These are phyloP conservation scores for Elaphurus davidianus DNA, from an alignment of 2,113 vertebrate species.

Conservation along the genomic window DNA sequence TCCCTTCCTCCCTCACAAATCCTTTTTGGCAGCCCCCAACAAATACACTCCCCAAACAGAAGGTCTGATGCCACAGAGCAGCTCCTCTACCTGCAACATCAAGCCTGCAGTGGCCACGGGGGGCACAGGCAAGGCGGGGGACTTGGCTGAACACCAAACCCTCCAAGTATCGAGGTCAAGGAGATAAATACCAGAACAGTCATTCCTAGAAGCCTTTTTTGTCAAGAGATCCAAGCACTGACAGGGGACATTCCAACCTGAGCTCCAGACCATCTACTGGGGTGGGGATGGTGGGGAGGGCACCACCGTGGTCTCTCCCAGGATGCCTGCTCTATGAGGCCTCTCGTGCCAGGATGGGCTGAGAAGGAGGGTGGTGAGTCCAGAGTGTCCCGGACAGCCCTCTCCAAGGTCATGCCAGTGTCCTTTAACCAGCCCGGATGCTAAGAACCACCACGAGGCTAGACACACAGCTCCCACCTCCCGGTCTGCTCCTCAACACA, in stretches of 20 bases:
- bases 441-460: background rate
- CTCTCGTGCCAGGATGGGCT: accelerated
- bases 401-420: background rate
- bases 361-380: background rate
- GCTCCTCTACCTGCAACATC: background rate
- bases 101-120: background rate
- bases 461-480: background rate
- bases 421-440: background rate
- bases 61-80: background rate
- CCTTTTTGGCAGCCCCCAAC: background rate
- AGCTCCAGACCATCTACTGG: background rate
- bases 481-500: background rate
- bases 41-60: background rate
- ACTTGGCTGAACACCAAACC: background rate
- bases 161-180: background rate
- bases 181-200: background rate
- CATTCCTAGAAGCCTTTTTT: background rate
- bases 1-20: background rate
- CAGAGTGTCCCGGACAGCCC: background rate
- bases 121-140: background rate
- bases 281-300: accelerated
- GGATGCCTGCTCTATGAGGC: background rate
- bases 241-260: background rate
- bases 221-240: background rate
- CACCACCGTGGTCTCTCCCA: background rate